Evolutionary conservation across 2,797 vertebrate species (phyloP), one percentile per base, ranked within the genome.

Genomic region (Argentina silus): DNA sequence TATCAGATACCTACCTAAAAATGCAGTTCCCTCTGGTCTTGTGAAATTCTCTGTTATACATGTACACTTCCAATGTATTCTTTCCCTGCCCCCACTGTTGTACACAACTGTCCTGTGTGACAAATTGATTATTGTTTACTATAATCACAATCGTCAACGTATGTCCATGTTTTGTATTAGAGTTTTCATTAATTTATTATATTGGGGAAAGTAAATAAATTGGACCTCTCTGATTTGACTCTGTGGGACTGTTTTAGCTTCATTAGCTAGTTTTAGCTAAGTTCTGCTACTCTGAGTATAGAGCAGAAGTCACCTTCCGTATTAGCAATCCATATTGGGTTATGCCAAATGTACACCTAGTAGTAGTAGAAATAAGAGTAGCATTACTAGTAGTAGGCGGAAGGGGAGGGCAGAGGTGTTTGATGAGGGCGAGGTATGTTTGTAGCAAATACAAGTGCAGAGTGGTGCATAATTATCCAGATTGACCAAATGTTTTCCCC

Each of bases 101-200:
- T 59, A 50, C 66, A 70, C 11, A 53, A 53, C 76, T 64, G 48
- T 72, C 48, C 61, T 36, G 71, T 63, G 12, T 65, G 51, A 60
- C 59, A 48, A 44, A 55, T 69, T 53, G 36, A 53, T 19, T 59
- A 9, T 59, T 82, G 78, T 84, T 83, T 65, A 74, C 79, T 78
- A 57, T 76, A 79, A 74, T 51, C 80, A 72, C 78, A 48, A 50
- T 74, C 45, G 47, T 76, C 78, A 14, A 74, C 66, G 78, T 82
- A 82, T 77, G 27, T 63, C 78, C 75, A 55, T 81, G 72, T 73
- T 89, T 79, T 86, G 81, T 87, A 85, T 85, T 84, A 82, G 78
- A 88, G 68, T 61, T 82, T 87, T 85, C 77, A 67, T 78, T 74
- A 70, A 82, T 88, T 90, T 89, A 79, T 87, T 84, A 81, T 85